phyloP scores from a whole-genome alignment of 1,140 invertebrate genomes.

The Pomacea maculata region DNA sequence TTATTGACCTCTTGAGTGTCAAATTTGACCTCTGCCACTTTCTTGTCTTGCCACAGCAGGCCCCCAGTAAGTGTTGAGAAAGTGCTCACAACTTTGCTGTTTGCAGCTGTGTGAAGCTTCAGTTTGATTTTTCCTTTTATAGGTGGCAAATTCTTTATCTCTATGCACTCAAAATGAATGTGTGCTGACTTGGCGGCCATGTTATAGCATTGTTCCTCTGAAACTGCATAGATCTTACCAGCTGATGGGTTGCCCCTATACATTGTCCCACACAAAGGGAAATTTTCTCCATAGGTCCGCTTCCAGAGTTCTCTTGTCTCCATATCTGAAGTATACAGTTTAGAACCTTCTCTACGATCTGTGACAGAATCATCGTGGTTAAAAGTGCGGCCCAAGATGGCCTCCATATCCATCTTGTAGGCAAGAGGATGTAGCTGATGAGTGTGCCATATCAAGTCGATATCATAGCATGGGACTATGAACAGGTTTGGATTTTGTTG shows the following conservation, averaged over 20 bases:
- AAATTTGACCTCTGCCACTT: slow-evolving; percentile 25
- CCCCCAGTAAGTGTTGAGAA: slow-evolving; percentile 9
- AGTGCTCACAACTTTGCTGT: slow-evolving; percentile 19
- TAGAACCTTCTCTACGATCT: slow-evolving; percentile 63
- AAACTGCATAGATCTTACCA: slow-evolving; percentile 44
- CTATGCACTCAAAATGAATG: slow-evolving; percentile 42
- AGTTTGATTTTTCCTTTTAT: slow-evolving; percentile 48
- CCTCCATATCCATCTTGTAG: slow-evolving; percentile 63
- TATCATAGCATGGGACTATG: slow-evolving; percentile 69
- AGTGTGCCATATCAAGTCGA: slow-evolving; percentile 68
- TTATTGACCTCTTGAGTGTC: slow-evolving; percentile 31
- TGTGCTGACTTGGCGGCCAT: slow-evolving; percentile 50
- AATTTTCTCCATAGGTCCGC: slow-evolving; percentile 50
- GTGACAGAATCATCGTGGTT: slow-evolving; percentile 67
- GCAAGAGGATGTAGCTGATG: slow-evolving; percentile 66
- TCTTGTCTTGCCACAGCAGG: slow-evolving; percentile 31
- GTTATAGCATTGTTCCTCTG: slow-evolving; percentile 31
- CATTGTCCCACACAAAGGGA: slow-evolving; percentile 58
- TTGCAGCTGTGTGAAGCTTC: slow-evolving; percentile 42
- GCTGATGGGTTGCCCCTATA: slow-evolving; percentile 58
- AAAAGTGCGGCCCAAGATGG: slow-evolving; percentile 63
- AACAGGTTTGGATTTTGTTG: slow-evolving; percentile 63
- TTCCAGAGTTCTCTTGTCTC: slow-evolving; percentile 53
- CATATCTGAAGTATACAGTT: slow-evolving; percentile 50
- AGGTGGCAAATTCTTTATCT: slow-evolving; percentile 48